These are phyloP conservation scores for Perca flavescens DNA, from an alignment of 2,113 vertebrate genomes.

Conservation along the genomic window DNA sequence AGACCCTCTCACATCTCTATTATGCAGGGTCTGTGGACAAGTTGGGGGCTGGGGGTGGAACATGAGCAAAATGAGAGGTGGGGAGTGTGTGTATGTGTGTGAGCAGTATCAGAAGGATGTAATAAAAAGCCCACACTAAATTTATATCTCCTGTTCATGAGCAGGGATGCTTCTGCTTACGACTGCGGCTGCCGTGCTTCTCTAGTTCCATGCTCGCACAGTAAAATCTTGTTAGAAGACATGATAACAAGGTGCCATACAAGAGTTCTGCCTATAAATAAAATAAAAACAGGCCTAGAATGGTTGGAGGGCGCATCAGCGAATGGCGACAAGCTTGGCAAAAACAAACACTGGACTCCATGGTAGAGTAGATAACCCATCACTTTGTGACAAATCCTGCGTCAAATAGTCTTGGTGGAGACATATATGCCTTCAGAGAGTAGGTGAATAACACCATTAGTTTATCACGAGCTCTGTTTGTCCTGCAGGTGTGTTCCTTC, in stretches of 20 bases:
- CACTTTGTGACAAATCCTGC: no score
- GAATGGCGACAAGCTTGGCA: conserved; percentile 38
- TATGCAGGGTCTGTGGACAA: conserved; percentile 61
- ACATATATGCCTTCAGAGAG: neutral
- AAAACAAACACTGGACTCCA: conserved; percentile 17
- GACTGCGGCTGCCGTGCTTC: conserved; percentile 25
- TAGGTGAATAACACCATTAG: neutral
- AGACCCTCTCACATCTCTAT: conserved; percentile 68
- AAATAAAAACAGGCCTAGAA: conserved; percentile 33
- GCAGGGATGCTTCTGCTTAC: conserved; percentile 37
- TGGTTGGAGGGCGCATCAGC: conserved; percentile 1
- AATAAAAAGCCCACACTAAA: conserved; percentile 3
- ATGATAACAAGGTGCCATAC: conserved; percentile 54
- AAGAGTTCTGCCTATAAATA: conserved; percentile 37
- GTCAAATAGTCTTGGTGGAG: conserved; percentile 23
- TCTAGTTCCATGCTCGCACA: conserved; percentile 16
- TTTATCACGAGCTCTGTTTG: conserved; percentile 48
- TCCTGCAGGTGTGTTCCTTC: conserved; percentile 7
- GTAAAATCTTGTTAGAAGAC: conserved; percentile 26
- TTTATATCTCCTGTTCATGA: conserved; percentile 6
- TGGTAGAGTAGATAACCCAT: neutral
- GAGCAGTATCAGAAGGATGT: neutral
- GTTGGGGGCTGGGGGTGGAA: conserved; percentile 43
- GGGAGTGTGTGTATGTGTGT: conserved; percentile 15
- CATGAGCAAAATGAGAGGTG: conserved; percentile 42